A percentile compares a stretch with the other conserved stretches of the same genome.
Conservation (phyloP, 2,888 invertebrate genomes). For the Siphonodentalium dalli region DNA sequence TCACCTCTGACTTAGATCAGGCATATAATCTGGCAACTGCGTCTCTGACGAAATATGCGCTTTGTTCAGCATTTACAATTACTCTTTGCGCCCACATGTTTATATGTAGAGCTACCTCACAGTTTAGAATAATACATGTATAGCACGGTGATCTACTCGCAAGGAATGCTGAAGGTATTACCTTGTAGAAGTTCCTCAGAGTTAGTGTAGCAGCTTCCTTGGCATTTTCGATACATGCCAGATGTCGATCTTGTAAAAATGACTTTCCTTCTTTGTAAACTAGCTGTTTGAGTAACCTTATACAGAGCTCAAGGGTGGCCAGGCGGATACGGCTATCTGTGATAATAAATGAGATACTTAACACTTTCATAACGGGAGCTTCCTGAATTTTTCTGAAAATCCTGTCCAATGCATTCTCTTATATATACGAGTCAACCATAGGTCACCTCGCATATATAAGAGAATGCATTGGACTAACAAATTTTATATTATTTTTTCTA, state of each 20-base stretch:
- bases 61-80: no score
- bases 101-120: no score
- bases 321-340: conserved; percentile 85
- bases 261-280: conserved; percentile 68
- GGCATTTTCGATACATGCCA: conserved; percentile 75
- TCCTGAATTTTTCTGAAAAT: not conserved
- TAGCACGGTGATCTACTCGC: not conserved
- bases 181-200: conserved; percentile 90
- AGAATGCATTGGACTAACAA: no score
- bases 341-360: conserved; percentile 1
- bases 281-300: conserved; percentile 79
- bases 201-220: conserved; percentile 83
- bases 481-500: no score
- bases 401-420: no score
- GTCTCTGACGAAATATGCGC: no score
- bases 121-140: no score
- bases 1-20: no score
- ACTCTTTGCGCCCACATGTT: not conserved
- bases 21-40: no score
- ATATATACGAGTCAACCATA: no score
- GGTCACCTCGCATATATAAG: no score
- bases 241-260: conserved; percentile 74
- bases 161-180: conserved; percentile 38
- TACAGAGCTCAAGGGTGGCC: conserved; percentile 88
- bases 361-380: not conserved